Evolutionary conservation across 2,113 vertebrate genomes (phyloP), one percentile per base, ranked within the genome.

Genomic region (Tachycineta bicolor): DNA sequence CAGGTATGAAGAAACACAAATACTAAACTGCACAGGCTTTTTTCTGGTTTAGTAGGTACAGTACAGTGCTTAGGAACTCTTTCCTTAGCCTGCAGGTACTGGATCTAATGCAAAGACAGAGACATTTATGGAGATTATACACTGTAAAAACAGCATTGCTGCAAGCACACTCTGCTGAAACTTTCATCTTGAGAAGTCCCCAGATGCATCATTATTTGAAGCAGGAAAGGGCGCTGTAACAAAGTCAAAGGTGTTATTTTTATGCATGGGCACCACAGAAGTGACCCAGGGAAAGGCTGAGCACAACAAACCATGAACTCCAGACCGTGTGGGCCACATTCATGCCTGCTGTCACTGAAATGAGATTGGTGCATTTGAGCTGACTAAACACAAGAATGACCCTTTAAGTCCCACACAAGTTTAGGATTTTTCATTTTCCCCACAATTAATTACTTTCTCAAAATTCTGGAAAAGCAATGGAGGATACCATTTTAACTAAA

Each of bases 401-500:
- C 64, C 79, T 82, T 49, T 25, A 77, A 64, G 21, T n/a, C 50
- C 33, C 41, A 60, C 13, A 24, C 5, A 4, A 28, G 9, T 29
- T 43, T 12, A 26, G 43, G 67, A 26, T 58, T 93, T 89, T 83
- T 53, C 6, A 14, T 73, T 69, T 89, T 29, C 31, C 29, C 29
- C 23, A 39, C 22, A 71, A 75, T 64, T 62, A 88, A 85, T 87
- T 65, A 52, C 14, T 60, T 74, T 75, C 58, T 83, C 53, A 67
- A 78, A 60, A 11, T 26, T 78, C 49, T 64, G 39, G 52, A 81
- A 89, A 86, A 83, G 34, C 49, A 59, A 20, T 13, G 8, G 44
- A 1, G 0, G 33, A 34, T 28, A 37, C 5, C 13, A 46, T 0
- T 1, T 12, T 69, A 43, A 34, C 82, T 84, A 87, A 67, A 22